These are phyloP conservation scores for Thinocorus orbignyianus DNA, from an alignment of 2,113 vertebrate genomes.

Conservation along the genomic window DNA sequence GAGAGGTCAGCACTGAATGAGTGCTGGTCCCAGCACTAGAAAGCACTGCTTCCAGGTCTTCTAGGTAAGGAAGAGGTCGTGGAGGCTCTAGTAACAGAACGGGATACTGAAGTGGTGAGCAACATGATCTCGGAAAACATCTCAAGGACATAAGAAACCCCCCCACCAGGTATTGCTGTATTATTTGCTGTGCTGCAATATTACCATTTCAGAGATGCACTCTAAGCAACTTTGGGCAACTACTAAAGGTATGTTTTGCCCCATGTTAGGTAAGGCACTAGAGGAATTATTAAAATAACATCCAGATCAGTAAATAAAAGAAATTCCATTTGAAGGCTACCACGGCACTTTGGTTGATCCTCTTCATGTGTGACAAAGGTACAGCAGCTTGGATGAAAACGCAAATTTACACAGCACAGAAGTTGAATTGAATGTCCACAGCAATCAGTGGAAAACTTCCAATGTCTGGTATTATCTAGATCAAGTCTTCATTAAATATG, in stretches of 20 bases:
- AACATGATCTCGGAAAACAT: background rate
- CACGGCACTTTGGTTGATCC: background rate
- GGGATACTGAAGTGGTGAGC: constrained; percentile 4
- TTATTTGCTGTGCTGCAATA: background rate
- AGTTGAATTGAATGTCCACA: background rate
- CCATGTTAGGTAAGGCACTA: background rate
- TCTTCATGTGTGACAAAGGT: background rate
- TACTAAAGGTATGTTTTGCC: background rate
- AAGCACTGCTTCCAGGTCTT: constrained; percentile 69
- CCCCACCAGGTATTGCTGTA: background rate
- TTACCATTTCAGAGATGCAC: background rate
- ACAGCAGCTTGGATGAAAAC: background rate
- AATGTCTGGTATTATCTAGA: background rate
- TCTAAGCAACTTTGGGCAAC: background rate
- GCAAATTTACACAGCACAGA: background rate
- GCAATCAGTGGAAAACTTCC: background rate
- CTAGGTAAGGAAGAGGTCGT: constrained; percentile 60
- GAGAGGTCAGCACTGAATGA: constrained; percentile 71
- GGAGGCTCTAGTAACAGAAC: constrained; percentile 73
- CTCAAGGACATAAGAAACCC: background rate
- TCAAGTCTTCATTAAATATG: background rate
- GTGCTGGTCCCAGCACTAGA: constrained; percentile 51
- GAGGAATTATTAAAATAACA: background rate
- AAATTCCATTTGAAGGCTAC: background rate
- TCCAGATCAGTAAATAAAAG: background rate